Conservation (phyloP, 2,113 vertebrate species). For the Beaufortia kweichowensis region DNA sequence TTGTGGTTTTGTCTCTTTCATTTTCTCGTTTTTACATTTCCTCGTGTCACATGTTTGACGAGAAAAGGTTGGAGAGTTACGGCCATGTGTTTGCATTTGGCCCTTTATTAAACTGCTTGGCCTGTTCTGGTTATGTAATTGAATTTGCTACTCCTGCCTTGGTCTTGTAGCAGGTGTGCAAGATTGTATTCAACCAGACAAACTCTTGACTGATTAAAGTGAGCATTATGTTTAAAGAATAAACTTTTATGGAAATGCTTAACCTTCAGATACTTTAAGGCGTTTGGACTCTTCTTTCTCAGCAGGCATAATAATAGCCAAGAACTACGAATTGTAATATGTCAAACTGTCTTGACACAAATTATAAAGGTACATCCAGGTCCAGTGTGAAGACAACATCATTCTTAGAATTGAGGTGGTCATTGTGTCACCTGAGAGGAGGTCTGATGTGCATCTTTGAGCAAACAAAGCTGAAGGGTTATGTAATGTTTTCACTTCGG, state of each 20-base stretch:
- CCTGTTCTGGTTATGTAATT: slow-evolving; percentile 11
- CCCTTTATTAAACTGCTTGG: slow-evolving; percentile 10
- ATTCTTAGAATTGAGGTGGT: slow-evolving; percentile 23
- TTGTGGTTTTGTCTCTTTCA: slow-evolving; percentile 27
- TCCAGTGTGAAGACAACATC: neutral
- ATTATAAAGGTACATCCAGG: slow-evolving; percentile 28
- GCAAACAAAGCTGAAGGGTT: slow-evolving; percentile 19
- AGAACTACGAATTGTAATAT: slow-evolving; percentile 22
- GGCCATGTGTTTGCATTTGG: neutral
- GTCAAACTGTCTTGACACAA: slow-evolving; percentile 42
- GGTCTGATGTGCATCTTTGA: neutral
- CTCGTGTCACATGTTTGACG: neutral
- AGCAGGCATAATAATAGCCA: neutral
- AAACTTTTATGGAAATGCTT: no score
- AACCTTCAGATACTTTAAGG: neutral
- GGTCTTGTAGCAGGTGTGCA: neutral
- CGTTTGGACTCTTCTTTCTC: neutral
- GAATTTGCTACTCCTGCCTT: neutral
- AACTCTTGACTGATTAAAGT: neutral
- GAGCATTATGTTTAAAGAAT: neutral
- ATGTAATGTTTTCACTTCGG: slow-evolving; percentile 38
- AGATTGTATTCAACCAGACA: neutral
- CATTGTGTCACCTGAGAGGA: slow-evolving; percentile 18
- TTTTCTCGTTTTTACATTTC: slow-evolving; percentile 30
- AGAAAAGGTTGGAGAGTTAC: slow-evolving; percentile 9